Evolutionary conservation across 2,888 invertebrate genomes (phyloP).

Genomic region (Halictus ligatus): DNA sequence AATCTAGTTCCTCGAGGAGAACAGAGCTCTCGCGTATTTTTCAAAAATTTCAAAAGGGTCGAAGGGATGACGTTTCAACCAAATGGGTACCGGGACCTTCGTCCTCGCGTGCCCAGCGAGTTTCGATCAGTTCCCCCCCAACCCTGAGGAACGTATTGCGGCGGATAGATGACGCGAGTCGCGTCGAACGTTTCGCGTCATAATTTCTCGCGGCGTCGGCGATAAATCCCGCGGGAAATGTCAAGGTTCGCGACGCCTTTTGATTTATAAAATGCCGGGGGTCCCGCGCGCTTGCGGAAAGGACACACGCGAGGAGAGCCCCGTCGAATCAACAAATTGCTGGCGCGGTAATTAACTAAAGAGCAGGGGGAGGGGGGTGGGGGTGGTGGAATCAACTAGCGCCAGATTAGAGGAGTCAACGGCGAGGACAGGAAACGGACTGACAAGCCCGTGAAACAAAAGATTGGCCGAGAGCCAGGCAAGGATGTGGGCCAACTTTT

Average conservation of each 20-base stretch:
- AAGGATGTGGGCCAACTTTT: constrained; percentile 68
- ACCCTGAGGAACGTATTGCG: neutral
- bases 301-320: constrained; percentile 12
- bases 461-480: constrained; percentile 68
- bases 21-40: neutral
- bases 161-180: constrained; percentile 1
- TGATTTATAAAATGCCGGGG: constrained; percentile 9
- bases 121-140: neutral
- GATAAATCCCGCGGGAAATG: neutral
- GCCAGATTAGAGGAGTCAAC: constrained; percentile 33
- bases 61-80: neutral
- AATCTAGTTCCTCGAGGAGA: too few species aligned
- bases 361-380: constrained; percentile 16
- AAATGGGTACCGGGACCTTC: neutral
- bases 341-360: constrained; percentile 60
- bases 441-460: constrained; percentile 50
- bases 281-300: constrained; percentile 4
- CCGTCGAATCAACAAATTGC: constrained; percentile 41
- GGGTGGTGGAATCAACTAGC: neutral
- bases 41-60: neutral
- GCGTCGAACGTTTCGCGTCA: constrained; percentile 1
- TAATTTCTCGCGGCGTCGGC: neutral
- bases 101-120: neutral
- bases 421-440: constrained; percentile 35
- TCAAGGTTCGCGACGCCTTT: constrained; percentile 14